Evolutionary conservation across 2,113 vertebrate species (phyloP).

Genomic region (Orientallactaga bullata): DNA sequence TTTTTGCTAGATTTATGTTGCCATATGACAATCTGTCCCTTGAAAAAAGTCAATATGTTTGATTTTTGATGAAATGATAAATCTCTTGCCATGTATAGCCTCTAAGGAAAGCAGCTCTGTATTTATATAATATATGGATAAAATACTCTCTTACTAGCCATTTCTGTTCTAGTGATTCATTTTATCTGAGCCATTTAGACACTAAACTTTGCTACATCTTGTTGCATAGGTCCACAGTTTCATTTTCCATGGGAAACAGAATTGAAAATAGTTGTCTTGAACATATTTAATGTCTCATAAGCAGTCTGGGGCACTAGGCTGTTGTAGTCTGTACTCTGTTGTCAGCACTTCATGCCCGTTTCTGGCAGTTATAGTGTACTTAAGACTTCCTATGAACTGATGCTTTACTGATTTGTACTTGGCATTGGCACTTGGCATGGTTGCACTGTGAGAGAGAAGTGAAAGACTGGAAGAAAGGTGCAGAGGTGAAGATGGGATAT

Average conservation of each 20-base stretch:
- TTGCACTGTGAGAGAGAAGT: not conserved
- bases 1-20: conserved; percentile 47
- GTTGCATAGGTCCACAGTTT: not conserved
- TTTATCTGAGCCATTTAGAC: conserved; percentile 6
- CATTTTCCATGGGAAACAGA: not conserved
- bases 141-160: not conserved
- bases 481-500: not conserved
- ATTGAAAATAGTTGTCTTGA: not conserved
- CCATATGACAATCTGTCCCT: not conserved
- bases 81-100: not conserved
- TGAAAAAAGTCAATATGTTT: conserved; percentile 6
- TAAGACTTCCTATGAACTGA: conserved; percentile 6
- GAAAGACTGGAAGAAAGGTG: not conserved
- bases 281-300: not conserved
- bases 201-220: conserved; percentile 1
- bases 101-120: conserved; percentile 7
- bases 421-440: not conserved
- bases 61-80: conserved; percentile 37
- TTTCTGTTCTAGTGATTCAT: conserved; percentile 14
- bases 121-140: not conserved
- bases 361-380: not conserved
- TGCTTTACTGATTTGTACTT: not conserved
- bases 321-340: not conserved
- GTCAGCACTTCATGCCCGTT: not conserved
- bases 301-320: not conserved